Percentiles rank a stretch among this genome's conserved stretches.
Evolutionary conservation across 2,113 vertebrate genomes (phyloP).

Genomic region (Calidris pygmaea): DNA sequence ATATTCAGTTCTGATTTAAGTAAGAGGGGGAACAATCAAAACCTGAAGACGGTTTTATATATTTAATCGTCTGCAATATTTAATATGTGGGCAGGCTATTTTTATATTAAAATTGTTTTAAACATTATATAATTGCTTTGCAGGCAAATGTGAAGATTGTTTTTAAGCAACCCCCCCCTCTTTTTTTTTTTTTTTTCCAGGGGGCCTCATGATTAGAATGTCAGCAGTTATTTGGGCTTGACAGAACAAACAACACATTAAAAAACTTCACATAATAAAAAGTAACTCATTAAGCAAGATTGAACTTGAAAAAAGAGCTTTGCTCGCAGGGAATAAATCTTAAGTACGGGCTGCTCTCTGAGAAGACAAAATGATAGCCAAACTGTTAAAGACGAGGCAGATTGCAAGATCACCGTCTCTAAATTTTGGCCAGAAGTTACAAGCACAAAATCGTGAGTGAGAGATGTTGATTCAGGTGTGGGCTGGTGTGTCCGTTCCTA

Average conservation of each 20-base stretch:
- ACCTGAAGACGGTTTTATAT: not conserved
- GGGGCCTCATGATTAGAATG: conserved; percentile 19
- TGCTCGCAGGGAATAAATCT: conserved; percentile 11
- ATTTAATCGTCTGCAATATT: not conserved
- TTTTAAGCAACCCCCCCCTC: not conserved
- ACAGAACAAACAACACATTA: conserved; percentile 43
- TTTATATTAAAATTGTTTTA: conserved; percentile 18
- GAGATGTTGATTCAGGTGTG: not conserved
- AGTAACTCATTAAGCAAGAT: conserved; percentile 56
- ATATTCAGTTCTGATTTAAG: not conserved
- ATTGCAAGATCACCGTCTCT: not conserved
- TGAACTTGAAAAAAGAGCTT: conserved; percentile 54
- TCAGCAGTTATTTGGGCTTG: conserved; percentile 60
- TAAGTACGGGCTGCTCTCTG: not conserved
- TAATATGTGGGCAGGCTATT: not conserved
- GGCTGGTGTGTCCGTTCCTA: not conserved
- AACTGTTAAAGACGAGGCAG: not conserved
- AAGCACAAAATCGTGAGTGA: not conserved
- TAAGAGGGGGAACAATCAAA: not conserved
- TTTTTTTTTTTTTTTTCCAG: not conserved
- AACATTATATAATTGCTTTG: not conserved
- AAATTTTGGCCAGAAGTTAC: not conserved
- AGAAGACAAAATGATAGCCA: not conserved
- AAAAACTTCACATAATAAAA: conserved; percentile 49
- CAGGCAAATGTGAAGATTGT: not conserved